Base-by-base conservation (phyloP, 2,888 invertebrate genomes). In the Physocephala rufipes region DNA sequence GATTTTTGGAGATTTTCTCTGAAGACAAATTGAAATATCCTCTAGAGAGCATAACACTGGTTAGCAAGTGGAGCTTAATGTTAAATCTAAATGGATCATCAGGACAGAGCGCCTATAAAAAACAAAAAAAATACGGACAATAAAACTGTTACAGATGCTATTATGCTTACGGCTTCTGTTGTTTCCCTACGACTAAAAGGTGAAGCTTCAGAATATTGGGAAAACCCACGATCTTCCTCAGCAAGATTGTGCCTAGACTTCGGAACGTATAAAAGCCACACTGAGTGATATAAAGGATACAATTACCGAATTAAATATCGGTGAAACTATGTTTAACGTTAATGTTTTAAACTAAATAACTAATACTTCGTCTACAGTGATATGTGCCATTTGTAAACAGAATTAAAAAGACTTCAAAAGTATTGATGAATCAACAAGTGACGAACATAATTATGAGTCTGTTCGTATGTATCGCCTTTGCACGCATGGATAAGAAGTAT, bases 51-150 rank as follows among this genome's bases (percentile, higher is more conserved):
- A 51, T 49, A 16, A 26, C 26, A 28, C 28, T 26, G 26, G 65
- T 9, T 30, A 51, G 30, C 24, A 49, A 49, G 49, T 65, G 26
- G 51, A 26, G 15, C 16, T n/a, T n/a, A n/a, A n/a, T 49, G 65
- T 49, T n/a, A n/a, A n/a, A n/a, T n/a, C n/a, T n/a, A n/a, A 28
- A 49, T 65, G 65, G 49, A 65, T 49, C 65, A 65, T 65, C 51
- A 47, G 65, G 65, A 51, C 65, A 65, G 28, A 65, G 65, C 51
- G 65, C 65, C 47, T 63, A 63, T 47, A 65, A 65, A 49, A 24
- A 65, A 65, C n/a, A 65, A 49, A 26, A 65, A 26, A 49, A 28
- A 26, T 26, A 45, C 49, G 51, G 51, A 65, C 51, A 28, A 65
- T 51, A 65, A 26, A 65, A 65, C 65, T 65, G 30, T 65, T 49